phyloP scores from a whole-genome alignment of 2,888 invertebrate genomes.

The Lacanobia oleracea region DNA sequence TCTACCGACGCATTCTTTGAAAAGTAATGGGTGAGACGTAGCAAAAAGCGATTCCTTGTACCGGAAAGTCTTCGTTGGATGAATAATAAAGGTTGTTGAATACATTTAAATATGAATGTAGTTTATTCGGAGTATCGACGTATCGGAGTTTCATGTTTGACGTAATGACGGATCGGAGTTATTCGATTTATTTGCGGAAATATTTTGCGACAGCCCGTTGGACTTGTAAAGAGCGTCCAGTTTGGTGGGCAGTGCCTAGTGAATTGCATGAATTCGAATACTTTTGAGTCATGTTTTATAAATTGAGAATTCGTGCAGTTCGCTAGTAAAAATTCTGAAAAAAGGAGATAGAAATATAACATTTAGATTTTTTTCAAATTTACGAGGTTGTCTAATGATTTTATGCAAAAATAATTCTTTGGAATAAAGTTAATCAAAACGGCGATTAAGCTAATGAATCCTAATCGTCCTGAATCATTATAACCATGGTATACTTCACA shows the following conservation, averaged over 20 bases:
- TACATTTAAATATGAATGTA: constrained; percentile 75
- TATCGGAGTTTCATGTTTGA: constrained; percentile 57
- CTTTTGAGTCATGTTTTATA: neutral
- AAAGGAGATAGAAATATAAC: too few relatives aligned
- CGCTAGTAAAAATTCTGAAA: too few relatives aligned
- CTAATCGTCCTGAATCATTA: constrained; percentile 43
- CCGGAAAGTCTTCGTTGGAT: constrained; percentile 70
- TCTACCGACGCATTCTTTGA: constrained; percentile 70
- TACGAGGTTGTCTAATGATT: neutral
- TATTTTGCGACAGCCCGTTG: constrained; percentile 8
- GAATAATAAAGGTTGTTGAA: constrained; percentile 72
- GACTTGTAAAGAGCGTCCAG: neutral
- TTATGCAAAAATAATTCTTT: neutral
- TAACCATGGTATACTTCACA: constrained; percentile 42
- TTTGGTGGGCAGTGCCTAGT: neutral
- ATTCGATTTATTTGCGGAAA: constrained; percentile 31
- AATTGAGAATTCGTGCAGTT: too few relatives aligned
- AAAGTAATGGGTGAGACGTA: constrained; percentile 70
- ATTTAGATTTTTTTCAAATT: too few relatives aligned
- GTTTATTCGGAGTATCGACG: constrained; percentile 60
- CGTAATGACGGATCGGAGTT: constrained; percentile 27
- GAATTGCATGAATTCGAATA: neutral
- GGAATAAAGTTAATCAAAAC: constrained; percentile 17
- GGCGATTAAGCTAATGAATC: constrained; percentile 31
- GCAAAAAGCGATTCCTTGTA: constrained; percentile 77